phyloP scores from a whole-genome alignment of 1,140 invertebrate genomes.

The Lycorma delicatula region DNA sequence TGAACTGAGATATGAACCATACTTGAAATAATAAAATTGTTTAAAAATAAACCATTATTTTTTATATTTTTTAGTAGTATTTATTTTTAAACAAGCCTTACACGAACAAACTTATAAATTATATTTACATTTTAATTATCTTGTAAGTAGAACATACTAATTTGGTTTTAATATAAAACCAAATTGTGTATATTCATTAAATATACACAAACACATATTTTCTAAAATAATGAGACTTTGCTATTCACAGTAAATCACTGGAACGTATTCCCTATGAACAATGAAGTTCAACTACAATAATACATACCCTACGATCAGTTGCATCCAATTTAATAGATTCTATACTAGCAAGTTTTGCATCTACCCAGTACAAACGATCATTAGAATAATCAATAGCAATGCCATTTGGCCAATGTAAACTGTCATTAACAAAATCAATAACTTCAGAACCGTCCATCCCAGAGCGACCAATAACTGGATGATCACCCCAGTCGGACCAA shows the following conservation, averaged over 20 bases:
- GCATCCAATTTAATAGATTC: slow-evolving; percentile 70
- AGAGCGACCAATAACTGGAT: slow-evolving; percentile 63
- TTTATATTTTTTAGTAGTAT: too few species aligned
- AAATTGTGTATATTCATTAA: not conserved
- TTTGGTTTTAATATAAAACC: too few species aligned
- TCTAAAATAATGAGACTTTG: not conserved
- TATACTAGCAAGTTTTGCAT: slow-evolving; percentile 58
- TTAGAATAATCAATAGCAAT: slow-evolving; percentile 80
- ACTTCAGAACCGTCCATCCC: slow-evolving; percentile 74
- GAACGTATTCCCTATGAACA: not conserved
- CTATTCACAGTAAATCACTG: not conserved
- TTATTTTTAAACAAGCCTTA: too few species aligned
- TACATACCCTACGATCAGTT: slow-evolving; percentile 46
- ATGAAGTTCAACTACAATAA: too few species aligned
- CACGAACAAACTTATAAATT: too few species aligned
- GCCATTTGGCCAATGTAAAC: slow-evolving; percentile 78
- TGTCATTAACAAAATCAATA: slow-evolving; percentile 42
- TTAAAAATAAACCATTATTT: too few species aligned
- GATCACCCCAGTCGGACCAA: slow-evolving; percentile 75
- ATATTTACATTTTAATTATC: too few species aligned
- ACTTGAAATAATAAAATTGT: too few species aligned
- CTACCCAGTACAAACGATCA: slow-evolving; percentile 68
- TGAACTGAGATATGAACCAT: too few species aligned
- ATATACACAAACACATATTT: not conserved
- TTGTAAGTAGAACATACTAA: too few species aligned